Evolutionary conservation across 1,140 invertebrate species (phyloP).

Genomic region (Drosophila parvula): DNA sequence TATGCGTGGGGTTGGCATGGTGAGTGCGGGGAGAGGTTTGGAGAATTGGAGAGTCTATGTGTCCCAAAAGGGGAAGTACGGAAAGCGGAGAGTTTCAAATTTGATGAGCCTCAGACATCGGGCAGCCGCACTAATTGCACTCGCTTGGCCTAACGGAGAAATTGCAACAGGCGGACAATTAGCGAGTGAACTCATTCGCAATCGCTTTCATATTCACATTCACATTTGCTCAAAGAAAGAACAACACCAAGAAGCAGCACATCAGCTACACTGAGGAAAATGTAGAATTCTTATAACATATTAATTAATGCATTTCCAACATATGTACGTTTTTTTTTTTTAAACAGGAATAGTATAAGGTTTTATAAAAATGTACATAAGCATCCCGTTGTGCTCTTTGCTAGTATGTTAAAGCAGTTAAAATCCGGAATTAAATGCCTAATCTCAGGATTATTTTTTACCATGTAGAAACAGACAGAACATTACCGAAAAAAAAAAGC

Average conservation of each 20-base stretch:
- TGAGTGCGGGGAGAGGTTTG: neutral
- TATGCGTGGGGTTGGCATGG: constrained; percentile 17
- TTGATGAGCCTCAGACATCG: constrained; percentile 66
- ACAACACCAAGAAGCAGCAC: neutral
- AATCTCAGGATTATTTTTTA: neutral
- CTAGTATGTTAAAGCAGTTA: too few relatives aligned
- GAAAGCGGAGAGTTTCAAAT: constrained; percentile 50
- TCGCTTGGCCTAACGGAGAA: constrained; percentile 39
- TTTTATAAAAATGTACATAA: too few relatives aligned
- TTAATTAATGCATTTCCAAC: too few relatives aligned
- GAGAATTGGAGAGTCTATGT: neutral
- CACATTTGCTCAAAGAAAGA: constrained; percentile 24
- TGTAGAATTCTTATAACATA: too few relatives aligned
- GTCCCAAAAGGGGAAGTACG: constrained; percentile 1
- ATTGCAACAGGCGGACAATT: constrained; percentile 54
- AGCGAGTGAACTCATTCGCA: constrained; percentile 41
- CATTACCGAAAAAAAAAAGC: constrained; percentile 16
- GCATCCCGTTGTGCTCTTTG: too few relatives aligned
- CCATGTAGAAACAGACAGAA: constrained; percentile 7
- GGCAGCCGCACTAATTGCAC: constrained; percentile 66
- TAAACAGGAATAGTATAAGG: too few relatives aligned
- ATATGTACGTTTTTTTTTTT: too few relatives aligned
- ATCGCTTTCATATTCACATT: constrained; percentile 24
- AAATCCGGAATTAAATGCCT: neutral
- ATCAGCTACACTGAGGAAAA: neutral